phyloP scores from a whole-genome alignment of 2,113 vertebrate genomes.

The Syngnathus typhle region DNA sequence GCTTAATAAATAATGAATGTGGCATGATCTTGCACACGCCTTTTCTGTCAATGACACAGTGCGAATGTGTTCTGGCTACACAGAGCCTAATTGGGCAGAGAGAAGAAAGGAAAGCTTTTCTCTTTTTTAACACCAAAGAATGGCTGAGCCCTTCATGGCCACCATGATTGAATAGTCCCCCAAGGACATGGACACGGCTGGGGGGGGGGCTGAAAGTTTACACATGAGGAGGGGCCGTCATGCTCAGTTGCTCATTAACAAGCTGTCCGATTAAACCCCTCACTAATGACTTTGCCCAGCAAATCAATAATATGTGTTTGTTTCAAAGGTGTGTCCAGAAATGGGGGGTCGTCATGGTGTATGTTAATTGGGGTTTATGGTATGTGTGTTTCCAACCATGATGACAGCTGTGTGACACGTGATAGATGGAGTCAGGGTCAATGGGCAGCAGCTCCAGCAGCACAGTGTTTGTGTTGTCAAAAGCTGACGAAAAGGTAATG shows the following conservation, averaged over 20 bases:
- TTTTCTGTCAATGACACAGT: slow-evolving; percentile 30
- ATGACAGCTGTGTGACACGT: slow-evolving; percentile 24
- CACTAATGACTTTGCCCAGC: slow-evolving; percentile 66
- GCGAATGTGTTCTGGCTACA: slow-evolving; percentile 34
- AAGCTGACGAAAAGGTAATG: neutral
- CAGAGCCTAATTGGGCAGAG: slow-evolving; percentile 64
- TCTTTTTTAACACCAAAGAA: slow-evolving; percentile 59
- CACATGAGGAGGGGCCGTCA: slow-evolving; percentile 50
- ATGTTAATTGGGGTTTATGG: slow-evolving; percentile 47
- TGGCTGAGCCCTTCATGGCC: slow-evolving; percentile 56
- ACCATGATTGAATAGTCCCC: slow-evolving; percentile 62
- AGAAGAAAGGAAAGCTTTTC: slow-evolving; percentile 59
- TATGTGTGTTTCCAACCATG: slow-evolving; percentile 27
- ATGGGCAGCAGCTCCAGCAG: slow-evolving; percentile 9
- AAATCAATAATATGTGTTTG: slow-evolving; percentile 69
- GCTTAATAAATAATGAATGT: slow-evolving; percentile 10
- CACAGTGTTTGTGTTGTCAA: slow-evolving; percentile 19
- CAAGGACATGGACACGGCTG: slow-evolving; percentile 36
- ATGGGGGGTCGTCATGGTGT: slow-evolving; percentile 26
- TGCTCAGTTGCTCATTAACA: slow-evolving; percentile 63
- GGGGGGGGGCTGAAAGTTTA: slow-evolving; percentile 38
- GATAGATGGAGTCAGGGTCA: slow-evolving; percentile 39
- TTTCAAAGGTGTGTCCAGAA: slow-evolving; percentile 54
- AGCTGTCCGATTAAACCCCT: slow-evolving; percentile 65
- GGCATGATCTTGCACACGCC: slow-evolving; percentile 31